Evolutionary conservation across 1,140 invertebrate genomes (phyloP).

Genomic region (Melanaphis sacchari): DNA sequence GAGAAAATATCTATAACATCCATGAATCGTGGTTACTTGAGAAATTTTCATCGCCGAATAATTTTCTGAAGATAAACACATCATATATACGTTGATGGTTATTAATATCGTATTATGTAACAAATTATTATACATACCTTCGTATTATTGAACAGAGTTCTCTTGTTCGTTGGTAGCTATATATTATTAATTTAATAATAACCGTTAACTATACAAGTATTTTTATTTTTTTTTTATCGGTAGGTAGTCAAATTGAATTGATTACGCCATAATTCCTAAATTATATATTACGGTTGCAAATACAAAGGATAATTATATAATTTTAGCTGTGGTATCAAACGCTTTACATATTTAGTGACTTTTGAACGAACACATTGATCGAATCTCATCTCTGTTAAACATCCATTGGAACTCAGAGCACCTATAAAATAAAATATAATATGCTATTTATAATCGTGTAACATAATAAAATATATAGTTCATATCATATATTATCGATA

Average conservation of each 20-base stretch:
- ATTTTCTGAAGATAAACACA: neutral
- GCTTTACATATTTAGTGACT: neutral
- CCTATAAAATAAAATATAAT: too few species aligned
- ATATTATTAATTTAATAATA: neutral
- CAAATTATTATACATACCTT: neutral
- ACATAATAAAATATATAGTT: too few species aligned
- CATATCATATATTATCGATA: too few species aligned
- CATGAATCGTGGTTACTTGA: neutral
- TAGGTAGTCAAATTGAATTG: neutral
- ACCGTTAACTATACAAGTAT: neutral
- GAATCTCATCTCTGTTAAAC: neutral
- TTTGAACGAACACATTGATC: neutral
- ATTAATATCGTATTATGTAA: neutral
- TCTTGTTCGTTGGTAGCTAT: neutral
- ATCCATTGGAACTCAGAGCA: too few species aligned
- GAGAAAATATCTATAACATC: neutral
- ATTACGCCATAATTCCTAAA: neutral
- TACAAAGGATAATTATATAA: neutral
- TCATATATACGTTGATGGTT: neutral
- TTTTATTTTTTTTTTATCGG: neutral
- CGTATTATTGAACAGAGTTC: neutral
- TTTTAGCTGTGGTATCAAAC: neutral
- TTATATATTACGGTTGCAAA: neutral
- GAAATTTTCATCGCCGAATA: neutral
- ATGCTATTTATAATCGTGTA: too few species aligned